Conservation (phyloP, 2,797 vertebrate species). For the Falco columbarius region DNA sequence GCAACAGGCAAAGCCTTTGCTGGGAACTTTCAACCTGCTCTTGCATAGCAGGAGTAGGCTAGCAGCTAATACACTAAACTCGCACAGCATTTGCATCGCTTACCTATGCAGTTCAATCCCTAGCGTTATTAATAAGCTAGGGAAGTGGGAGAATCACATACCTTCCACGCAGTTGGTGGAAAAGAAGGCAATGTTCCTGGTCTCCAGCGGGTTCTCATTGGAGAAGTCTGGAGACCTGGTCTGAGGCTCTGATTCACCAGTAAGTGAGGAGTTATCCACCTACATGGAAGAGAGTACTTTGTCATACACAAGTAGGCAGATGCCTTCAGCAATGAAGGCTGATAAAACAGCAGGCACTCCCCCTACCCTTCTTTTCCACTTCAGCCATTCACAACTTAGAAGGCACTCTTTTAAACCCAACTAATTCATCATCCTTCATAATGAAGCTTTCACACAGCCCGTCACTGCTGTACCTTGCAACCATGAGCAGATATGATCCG, state of each 20-base stretch:
- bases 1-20: background rate
- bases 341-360: background rate
- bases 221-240: conserved; percentile 94
- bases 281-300: conserved; percentile 5
- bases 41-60: background rate
- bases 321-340: background rate
- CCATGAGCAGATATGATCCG: conserved; percentile 90
- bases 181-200: conserved; percentile 97
- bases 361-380: background rate
- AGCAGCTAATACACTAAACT: background rate
- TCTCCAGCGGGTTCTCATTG: conserved; percentile 95
- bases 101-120: background rate
- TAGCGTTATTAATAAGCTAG: background rate
- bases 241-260: conserved; percentile 96
- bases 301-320: background rate
- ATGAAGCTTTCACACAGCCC: background rate
- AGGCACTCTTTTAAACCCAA: background rate
- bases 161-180: conserved; percentile 99
- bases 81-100: background rate
- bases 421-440: background rate
- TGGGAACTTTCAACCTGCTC: background rate
- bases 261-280: conserved; percentile 98
- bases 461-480: conserved; percentile 85
- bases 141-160: conserved; percentile 34
- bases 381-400: background rate